These are phyloP conservation scores for Mystacides longicornis DNA, from an alignment of 2,888 invertebrate species.

Conservation along the genomic window DNA sequence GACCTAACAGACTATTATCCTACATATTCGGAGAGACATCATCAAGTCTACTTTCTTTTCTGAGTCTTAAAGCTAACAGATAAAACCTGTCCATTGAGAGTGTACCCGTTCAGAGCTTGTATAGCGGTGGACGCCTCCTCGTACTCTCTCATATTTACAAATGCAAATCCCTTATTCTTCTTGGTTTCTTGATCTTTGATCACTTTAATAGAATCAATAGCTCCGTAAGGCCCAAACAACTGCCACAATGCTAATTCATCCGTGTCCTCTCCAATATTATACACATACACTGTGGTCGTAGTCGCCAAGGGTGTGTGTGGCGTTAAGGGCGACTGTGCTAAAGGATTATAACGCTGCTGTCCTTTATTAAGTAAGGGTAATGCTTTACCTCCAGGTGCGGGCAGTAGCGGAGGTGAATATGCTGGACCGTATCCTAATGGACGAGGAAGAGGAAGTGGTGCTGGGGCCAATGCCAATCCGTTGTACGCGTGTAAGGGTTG, in stretches of 20 bases:
- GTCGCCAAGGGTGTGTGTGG: conserved; percentile 38
- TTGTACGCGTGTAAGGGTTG: conserved; percentile 38
- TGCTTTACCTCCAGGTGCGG: conserved; percentile 47
- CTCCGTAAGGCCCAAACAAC: conserved; percentile 48
- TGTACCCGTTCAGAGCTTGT: conserved; percentile 48
- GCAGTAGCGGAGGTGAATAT: conserved; percentile 42
- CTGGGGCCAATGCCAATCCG: conserved; percentile 39
- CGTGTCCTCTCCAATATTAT: conserved; percentile 48
- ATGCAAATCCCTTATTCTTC: conserved; percentile 50
- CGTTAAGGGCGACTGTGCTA: conserved; percentile 42
- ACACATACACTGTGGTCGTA: conserved; percentile 49
- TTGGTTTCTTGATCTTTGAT: conserved; percentile 50
- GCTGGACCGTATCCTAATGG: conserved; percentile 37
- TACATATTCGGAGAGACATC: too few species aligned
- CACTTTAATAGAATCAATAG: conserved; percentile 49
- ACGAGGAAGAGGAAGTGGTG: conserved; percentile 39
- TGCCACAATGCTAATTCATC: conserved; percentile 49
- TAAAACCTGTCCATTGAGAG: conserved; percentile 50
- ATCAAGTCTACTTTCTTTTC: conserved; percentile 42
- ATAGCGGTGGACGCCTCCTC: conserved; percentile 50
- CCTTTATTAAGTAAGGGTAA: conserved; percentile 48
- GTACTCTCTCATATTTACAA: conserved; percentile 50
- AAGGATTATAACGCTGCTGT: conserved; percentile 46
- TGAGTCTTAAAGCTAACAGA: conserved; percentile 52
- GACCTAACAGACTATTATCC: too few species aligned